These are phyloP conservation scores for Agriotes lineatus DNA, from an alignment of 2,888 invertebrate species.

Conservation along the genomic window DNA sequence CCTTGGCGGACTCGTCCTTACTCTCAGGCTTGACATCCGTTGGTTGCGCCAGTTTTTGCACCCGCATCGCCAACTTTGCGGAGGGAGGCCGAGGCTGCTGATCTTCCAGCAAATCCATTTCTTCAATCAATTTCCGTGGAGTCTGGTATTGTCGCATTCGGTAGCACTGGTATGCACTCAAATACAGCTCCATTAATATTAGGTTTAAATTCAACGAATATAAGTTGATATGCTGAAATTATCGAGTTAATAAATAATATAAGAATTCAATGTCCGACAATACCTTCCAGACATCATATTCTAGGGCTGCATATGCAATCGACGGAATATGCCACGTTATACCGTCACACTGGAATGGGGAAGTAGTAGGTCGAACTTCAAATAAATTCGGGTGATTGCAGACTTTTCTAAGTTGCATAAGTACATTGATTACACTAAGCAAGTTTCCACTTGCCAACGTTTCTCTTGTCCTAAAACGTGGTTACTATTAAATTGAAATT, in stretches of 20 bases:
- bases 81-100: constrained; percentile 75
- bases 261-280: constrained; percentile 20
- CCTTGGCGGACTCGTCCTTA: background rate
- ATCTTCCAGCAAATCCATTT: constrained; percentile 64
- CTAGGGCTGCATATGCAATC: constrained; percentile 76
- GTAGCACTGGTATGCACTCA: constrained; percentile 88
- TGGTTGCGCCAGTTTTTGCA: constrained; percentile 51
- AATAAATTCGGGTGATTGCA: constrained; percentile 99
- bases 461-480: constrained; percentile 84
- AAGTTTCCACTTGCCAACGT: constrained; percentile 93
- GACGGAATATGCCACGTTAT: constrained; percentile 80
- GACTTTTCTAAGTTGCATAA: constrained; percentile 97
- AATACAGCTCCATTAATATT: constrained; percentile 75
- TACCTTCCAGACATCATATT: constrained; percentile 82
- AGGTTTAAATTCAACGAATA: constrained; percentile 74
- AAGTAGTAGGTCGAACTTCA: constrained; percentile 94
- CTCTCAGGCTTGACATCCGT: constrained; percentile 13
- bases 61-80: constrained; percentile 61
- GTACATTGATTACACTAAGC: constrained; percentile 93
- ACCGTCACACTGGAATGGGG: constrained; percentile 91
- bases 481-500: constrained; percentile 30
- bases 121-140: constrained; percentile 76
- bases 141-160: constrained; percentile 82
- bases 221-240: constrained; percentile 74
- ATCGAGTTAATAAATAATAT: constrained; percentile 26